Evolutionary conservation across 2,888 invertebrate genomes (phyloP).

Genomic region (Camponotus fellah): DNA sequence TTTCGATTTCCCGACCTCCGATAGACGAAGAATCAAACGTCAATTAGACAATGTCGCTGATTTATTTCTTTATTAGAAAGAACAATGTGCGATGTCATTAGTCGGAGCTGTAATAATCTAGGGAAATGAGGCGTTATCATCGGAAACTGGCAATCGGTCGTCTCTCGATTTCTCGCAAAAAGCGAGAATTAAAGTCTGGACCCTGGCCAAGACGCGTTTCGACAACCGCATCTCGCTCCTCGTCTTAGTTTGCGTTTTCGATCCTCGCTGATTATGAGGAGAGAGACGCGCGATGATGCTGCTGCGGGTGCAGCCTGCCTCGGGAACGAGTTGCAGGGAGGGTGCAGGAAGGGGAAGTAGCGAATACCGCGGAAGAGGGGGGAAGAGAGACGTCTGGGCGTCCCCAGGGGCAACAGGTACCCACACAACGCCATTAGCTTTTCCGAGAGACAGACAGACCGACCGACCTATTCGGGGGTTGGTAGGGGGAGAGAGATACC

Average conservation of each 20-base stretch:
- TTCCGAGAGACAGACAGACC: slow-evolving; percentile 61
- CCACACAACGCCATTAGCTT: slow-evolving; percentile 71
- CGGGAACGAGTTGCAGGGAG: slow-evolving; percentile 12
- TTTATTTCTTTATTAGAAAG: background rate
- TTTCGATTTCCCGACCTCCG: background rate
- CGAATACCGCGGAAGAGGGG: slow-evolving; percentile 3
- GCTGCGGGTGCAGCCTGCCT: slow-evolving; percentile 23
- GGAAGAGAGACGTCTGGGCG: slow-evolving; percentile 65
- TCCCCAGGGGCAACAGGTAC: slow-evolving; percentile 78
- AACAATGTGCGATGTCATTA: slow-evolving; percentile 31
- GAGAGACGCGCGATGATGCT: slow-evolving; percentile 49
- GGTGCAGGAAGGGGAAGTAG: slow-evolving; percentile 24
- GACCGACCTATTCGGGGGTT: slow-evolving; percentile 71
- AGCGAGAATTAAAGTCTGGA: slow-evolving; percentile 36
- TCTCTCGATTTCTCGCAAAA: slow-evolving; percentile 41
- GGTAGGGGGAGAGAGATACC: slow-evolving; percentile 70
- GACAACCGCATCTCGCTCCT: background rate
- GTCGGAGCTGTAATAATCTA: slow-evolving; percentile 42
- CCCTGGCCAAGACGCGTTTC: slow-evolving; percentile 35
- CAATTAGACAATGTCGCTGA: background rate
- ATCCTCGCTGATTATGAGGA: slow-evolving; percentile 70
- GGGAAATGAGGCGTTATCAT: slow-evolving; percentile 44
- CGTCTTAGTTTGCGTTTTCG: slow-evolving; percentile 25
- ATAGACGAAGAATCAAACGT: background rate
- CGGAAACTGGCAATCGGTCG: slow-evolving; percentile 27